Evolutionary conservation across 2,113 vertebrate genomes (phyloP), one percentile per base, ranked within the genome.

Genomic region (Barbus barbus): DNA sequence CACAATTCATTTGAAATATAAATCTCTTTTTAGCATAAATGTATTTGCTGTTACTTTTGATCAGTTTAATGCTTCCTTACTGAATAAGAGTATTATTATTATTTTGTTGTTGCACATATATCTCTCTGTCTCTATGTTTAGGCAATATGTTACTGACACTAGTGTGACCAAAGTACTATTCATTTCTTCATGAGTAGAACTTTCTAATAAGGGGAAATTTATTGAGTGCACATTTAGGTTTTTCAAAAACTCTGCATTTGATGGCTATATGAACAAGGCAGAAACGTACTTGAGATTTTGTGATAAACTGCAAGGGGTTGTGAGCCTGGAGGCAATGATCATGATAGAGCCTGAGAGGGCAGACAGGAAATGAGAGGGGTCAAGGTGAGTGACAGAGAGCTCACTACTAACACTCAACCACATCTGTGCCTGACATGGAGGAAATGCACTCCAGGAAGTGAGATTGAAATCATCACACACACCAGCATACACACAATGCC

Each of bases 381-480:
- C 74, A 53, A 61, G 80, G 76, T 53, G 85, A 88, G 83, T 71
- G 83, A 86, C 11, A 1, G 79, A 36, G 85, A 81, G 71, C 60
- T 79, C 67, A 85, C 53, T 80, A 53, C 75, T 44, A 8, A 16
- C 76, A 33, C 36, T 81, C 81, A 24, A 88, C 82, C 87, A 88
- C 84, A 91, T 91, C 86, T 90, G 88, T 78, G 78, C 82, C 84
- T 63, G 46, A 87, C 85, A 84, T 82, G 89, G 86, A 38, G 89
- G 91, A 93, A 92, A 90, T 90, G 88, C 91, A 86, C 88, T 86
- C 90, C 82, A 87, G 86, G 89, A 89, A 86, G 84, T 82, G 65
- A 78, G 89, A 91, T 85, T 85, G 44, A 89, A 89, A 90, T 90
- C 87, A 86, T 76, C 82, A 85, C 83, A 89, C 81, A 85, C 86